Conservation (phyloP, 1,140 invertebrate species). For the Limonius californicus region DNA sequence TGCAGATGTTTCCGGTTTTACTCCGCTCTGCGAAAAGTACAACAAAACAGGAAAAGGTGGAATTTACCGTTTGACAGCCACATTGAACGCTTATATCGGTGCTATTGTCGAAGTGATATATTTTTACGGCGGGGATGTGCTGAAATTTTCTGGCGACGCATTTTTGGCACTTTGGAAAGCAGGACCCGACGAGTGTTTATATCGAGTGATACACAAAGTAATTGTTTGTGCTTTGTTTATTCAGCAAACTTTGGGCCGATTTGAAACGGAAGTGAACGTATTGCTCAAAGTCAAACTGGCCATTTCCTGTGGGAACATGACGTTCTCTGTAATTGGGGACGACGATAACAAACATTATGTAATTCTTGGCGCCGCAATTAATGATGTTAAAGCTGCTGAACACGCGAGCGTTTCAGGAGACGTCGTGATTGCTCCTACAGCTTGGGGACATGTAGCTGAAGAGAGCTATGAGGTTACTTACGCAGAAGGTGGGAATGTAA, state of each 20-base stretch:
- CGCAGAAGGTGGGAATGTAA: conserved; percentile 43
- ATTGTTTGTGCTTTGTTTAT: conserved; percentile 59
- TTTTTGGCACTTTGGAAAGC: conserved; percentile 62
- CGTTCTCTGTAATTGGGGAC: conserved; percentile 56
- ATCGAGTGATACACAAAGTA: conserved; percentile 50
- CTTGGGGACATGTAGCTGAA: conserved; percentile 50
- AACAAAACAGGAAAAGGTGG: conserved; percentile 55
- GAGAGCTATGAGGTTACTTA: conserved; percentile 45
- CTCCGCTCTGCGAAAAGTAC: conserved; percentile 58
- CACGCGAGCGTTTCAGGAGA: conserved; percentile 47
- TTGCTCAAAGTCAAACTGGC: conserved; percentile 58
- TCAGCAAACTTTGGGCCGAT: conserved; percentile 56
- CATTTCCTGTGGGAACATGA: conserved; percentile 55
- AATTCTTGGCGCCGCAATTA: conserved; percentile 57
- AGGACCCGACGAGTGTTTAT: conserved; percentile 48
- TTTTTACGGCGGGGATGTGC: conserved; percentile 56
- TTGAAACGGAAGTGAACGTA: conserved; percentile 55
- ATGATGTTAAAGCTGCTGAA: conserved; percentile 54
- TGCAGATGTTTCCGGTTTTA: conserved; percentile 60
- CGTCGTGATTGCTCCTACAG: conserved; percentile 48
- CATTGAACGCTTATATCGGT: conserved; percentile 59
- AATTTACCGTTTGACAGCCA: conserved; percentile 58
- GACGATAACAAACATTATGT: conserved; percentile 52
- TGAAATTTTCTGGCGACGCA: conserved; percentile 61
- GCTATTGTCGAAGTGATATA: conserved; percentile 61